Base-by-base conservation (phyloP, 2,113 vertebrate species). In the Paracanthobrama guichenoti region DNA sequence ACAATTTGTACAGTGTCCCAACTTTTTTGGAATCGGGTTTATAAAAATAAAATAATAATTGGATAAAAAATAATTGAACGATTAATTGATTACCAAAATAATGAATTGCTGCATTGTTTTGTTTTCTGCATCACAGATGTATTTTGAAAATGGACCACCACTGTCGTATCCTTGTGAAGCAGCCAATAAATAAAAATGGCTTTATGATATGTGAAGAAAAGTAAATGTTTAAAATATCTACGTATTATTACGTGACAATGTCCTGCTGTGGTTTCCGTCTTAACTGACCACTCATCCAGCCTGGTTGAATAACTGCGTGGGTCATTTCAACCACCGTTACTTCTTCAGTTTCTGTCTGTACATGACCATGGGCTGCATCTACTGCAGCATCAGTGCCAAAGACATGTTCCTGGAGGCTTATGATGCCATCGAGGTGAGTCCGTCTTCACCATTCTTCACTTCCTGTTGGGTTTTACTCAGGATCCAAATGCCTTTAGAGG, bases 131-230 rank as follows among this genome's bases (percentile, higher is more conserved):
- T 90, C 85, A 3, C 93, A 99, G 98, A 89, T 99, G 98, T 14
- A 93, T 99, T 90, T 93, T 99, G 93, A 99, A 98, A 94, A 99
- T 99, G 98, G 98, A 99, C 87, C 98, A 99, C 76, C 98, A 99
- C 91, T 99, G 98, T 85, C 98, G 98, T 99, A 99, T 99, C 98
- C 97, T 98, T 98, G 88, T 60, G 13, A 26, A 39, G 28, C 64
- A 12, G 16, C 42, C 5, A 31, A 2, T 48, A 8, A 48, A 24
- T 31, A 28, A 48, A 28, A 69, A 9, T 6, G 0, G 20, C 16
- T 7, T 35, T 31, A 6, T 0, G 14, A 31, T 22, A 10, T 22
- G 9, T 22, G 3, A 28, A 55, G 11, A 31, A 13, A 57, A 24
- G 18, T 1, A 2, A 35, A 18, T 35, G 62, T 66, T 24, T 12